phyloP scores from a whole-genome alignment of 2,113 vertebrate species.

The Geothlypis trichas region DNA sequence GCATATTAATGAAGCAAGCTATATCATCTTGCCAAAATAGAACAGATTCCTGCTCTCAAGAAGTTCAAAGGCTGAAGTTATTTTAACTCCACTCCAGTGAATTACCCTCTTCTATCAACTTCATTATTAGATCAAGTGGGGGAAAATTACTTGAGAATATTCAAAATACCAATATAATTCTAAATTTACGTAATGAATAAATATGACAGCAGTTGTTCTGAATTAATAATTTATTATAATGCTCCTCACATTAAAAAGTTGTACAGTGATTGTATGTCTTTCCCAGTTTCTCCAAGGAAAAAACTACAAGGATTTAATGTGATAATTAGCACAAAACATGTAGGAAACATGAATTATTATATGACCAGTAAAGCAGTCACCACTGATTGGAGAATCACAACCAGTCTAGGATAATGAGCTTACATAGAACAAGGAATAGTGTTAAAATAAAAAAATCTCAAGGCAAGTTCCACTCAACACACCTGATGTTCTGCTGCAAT shows the following conservation, averaged over 20 bases:
- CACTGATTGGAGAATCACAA: not conserved
- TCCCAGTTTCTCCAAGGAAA: not conserved
- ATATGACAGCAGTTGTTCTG: not conserved
- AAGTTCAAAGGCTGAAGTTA: not conserved
- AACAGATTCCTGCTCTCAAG: not conserved
- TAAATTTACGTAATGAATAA: conserved; percentile 6
- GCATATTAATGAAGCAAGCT: not conserved
- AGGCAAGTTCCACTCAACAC: not conserved
- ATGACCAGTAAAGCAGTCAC: not conserved
- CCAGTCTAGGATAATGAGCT: not conserved
- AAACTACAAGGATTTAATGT: not conserved
- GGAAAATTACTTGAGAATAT: not conserved
- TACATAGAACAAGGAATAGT: not conserved
- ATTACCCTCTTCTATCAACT: not conserved
- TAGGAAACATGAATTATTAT: not conserved
- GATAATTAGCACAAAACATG: not conserved
- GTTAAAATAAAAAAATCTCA: not conserved
- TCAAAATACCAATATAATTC: not conserved
- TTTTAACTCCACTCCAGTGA: not conserved
- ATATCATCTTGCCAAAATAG: not conserved
- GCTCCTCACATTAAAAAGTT: not conserved
- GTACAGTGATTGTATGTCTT: not conserved
- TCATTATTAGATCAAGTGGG: not conserved
- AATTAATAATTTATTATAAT: not conserved
- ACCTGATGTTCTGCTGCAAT: not conserved